Base-by-base conservation (phyloP, 1,140 invertebrate species). In the Brachionus manjavacas region DNA sequence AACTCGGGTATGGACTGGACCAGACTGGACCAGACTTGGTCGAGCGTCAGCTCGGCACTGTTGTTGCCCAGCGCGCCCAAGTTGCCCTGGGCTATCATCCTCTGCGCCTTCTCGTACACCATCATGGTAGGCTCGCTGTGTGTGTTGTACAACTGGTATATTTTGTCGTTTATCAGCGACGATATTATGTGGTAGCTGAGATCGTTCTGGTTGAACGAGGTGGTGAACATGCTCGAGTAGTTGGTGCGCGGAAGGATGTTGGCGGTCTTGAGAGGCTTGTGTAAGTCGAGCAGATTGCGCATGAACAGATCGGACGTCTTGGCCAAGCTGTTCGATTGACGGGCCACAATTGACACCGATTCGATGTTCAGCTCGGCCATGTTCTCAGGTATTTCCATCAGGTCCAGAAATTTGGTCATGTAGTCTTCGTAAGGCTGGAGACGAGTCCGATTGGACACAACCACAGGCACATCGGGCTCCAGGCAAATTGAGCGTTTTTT, bases 121-220 rank as follows among this genome's bases (percentile, higher is more conserved):
- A 43, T 64, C 16, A 20, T 6, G 12, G 79, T 81, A 3, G 49
- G 49, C 41, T 81, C 79, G 16, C 64, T 64, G 16, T 64, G 79
- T 9, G 52, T 81, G 28, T 64, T 81, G 41, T 64, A 81, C 79
- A 68, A 60, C 64, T 81, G 52, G 52, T 81, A 81, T 2, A 81
- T 81, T 64, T 81, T 81, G 35, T 81, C 79, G 14, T 81, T 81
- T 25, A 81, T 60, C 31, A 81, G 41, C n/a, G 35, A 43, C 11
- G 79, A 81, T 41, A 81, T 81, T 0, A 81, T 68, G 25, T 81
- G 52, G 64, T 81, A 64, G 52, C 52, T 64, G 8, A 81, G 39
- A 46, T 68, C 52, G 52, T 68, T 81, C 43, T 64, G 64, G 31
- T 39, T 43, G 52, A 81, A 60, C 39, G 52, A 64, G n/a, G 28